Percentiles rank a stretch among this genome's conserved stretches.
phyloP scores from a whole-genome alignment of 2,888 invertebrate species.

The Sesamia inferens region DNA sequence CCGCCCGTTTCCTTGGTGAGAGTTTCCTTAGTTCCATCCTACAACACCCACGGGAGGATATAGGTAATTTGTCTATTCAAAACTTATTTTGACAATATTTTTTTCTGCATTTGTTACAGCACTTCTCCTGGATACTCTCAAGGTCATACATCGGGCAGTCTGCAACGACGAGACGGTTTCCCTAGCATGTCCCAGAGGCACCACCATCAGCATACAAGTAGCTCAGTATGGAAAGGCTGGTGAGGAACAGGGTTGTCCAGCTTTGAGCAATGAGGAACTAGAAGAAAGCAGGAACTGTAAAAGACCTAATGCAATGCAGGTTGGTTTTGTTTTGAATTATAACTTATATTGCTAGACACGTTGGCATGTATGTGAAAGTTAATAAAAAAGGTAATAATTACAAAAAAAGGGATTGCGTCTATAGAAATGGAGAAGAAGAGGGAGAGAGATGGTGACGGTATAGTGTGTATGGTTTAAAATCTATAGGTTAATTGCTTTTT shows the following conservation, averaged over 20 bases:
- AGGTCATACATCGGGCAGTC: slow-evolving; percentile 96
- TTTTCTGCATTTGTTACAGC: slow-evolving; percentile 89
- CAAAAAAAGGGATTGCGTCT: too few relatives aligned
- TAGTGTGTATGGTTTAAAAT: neutral
- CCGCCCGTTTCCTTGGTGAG: too few relatives aligned
- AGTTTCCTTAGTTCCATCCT: too few relatives aligned
- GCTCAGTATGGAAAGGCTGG: slow-evolving; percentile 95
- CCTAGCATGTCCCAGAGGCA: slow-evolving; percentile 96
- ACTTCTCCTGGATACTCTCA: slow-evolving; percentile 95
- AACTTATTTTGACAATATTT: neutral
- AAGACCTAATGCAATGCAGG: slow-evolving; percentile 93
- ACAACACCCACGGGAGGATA: too few relatives aligned
- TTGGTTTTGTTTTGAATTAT: slow-evolving; percentile 72
- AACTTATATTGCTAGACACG: neutral
- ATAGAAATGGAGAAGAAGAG: neutral
- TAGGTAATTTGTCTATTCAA: neutral
- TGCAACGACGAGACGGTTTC: slow-evolving; percentile 97
- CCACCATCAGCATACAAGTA: slow-evolving; percentile 96
- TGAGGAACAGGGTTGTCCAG: slow-evolving; percentile 80
- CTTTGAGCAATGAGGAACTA: slow-evolving; percentile 42
- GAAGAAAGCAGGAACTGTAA: slow-evolving; percentile 60
- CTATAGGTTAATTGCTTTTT: neutral
- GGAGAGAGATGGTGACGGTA: too few relatives aligned
- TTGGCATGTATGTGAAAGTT: neutral
- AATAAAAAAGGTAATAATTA: too few relatives aligned